A percentile compares a stretch with the other conserved stretches of the same genome.
Conservation (phyloP, 1,140 invertebrate genomes). For the Drosophila nebulosa region DNA sequence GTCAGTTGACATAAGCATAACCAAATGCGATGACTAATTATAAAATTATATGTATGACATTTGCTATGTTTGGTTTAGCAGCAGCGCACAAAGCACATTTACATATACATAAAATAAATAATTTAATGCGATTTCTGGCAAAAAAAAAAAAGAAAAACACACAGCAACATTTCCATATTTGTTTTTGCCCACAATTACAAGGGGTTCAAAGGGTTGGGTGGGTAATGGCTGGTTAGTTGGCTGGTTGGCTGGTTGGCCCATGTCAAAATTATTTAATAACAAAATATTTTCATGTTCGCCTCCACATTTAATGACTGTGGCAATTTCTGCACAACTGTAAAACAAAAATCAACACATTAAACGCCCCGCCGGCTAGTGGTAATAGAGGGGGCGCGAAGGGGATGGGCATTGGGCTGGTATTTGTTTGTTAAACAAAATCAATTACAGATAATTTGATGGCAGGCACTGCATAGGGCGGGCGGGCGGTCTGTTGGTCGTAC, state of each 20-base stretch:
- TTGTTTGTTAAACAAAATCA: constrained; percentile 70
- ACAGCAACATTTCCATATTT: not conserved
- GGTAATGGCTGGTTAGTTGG: not conserved
- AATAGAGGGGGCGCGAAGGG: not conserved
- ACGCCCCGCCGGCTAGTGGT: constrained; percentile 11
- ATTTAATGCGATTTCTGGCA: not conserved
- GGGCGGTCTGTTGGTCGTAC: no score
- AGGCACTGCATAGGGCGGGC: not conserved
- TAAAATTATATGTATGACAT: constrained; percentile 2
- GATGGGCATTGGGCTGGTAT: not conserved
- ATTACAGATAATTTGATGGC: constrained; percentile 73
- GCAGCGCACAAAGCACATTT: not conserved
- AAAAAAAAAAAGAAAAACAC: not conserved
- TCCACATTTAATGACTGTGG: constrained; percentile 24
- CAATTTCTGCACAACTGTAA: constrained; percentile 20
- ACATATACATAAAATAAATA: not conserved
- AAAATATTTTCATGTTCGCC: constrained; percentile 54
- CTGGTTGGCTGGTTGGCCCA: not conserved
- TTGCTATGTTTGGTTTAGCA: not conserved
- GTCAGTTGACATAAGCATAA: not conserved
- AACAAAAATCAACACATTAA: constrained; percentile 42
- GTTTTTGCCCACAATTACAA: not conserved
- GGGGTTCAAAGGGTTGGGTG: not conserved
- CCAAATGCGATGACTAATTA: not conserved
- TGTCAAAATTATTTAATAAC: constrained; percentile 57